Base-by-base conservation (phyloP, 1,140 invertebrate species). In the Cydia fagiglandana region DNA sequence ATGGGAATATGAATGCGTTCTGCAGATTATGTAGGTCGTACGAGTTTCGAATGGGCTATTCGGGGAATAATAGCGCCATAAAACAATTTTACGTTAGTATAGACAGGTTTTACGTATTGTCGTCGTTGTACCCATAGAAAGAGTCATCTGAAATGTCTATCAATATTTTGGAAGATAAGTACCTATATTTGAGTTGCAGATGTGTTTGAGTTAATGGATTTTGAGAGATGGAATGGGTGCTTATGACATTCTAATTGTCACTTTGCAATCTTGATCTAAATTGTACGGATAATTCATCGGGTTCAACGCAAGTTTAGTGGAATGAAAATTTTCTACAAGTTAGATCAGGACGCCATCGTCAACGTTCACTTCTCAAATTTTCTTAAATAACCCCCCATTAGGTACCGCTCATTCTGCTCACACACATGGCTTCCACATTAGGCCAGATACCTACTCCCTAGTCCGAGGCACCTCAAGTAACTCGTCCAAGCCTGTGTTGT, bases 381-480 rank as follows among this genome's bases (percentile, higher is more conserved):
- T 3, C 53, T 17, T n/a, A 56, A 56, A 47, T 13, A 13, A 15
- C 6, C n/a, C 20, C 15, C 15, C 24, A 0, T 24, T 24, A 56
- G n/a, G 53, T 20, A 74, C 81, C 78, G 9, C 56, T 61, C 20
- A 53, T 53, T 53, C 50, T 17, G 81, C 94, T 96, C 73, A 96
- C 95, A 92, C 97, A 96, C 94, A 96, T 96, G 80, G 95, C 95
- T 85, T 97, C 96, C 13, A 97, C 96, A 34, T 34, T 34, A 34
- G 5, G 34, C 34, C 5, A 75, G 97, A 97, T 61, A 98, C 94
- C 84, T 95, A 96, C 93, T 98, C 97, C 81, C 97, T 94, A 50
- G 96, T 97, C 83, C 96, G 95, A 24, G 97, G 97, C 50, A 98
- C 95, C 88, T 98, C 97, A 81, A 96, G 95, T 97, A 97, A 98